Percentiles rank a stretch among this genome's conserved stretches.
Conservation (phyloP, 2,888 invertebrate genomes). For the Lacanobia wlatinum region DNA sequence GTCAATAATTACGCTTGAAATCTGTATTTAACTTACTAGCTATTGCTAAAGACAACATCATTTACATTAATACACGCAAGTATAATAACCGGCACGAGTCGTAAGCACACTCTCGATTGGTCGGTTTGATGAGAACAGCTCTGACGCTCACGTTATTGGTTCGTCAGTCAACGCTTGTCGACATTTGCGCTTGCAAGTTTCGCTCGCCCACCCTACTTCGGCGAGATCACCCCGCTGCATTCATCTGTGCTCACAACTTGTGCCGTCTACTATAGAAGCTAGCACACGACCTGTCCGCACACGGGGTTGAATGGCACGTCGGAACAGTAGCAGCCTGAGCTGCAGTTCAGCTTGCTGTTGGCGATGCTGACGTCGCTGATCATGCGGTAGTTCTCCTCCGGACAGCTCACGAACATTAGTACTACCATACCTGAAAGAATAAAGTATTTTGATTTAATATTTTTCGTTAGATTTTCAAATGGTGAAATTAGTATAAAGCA, state of each 20-base stretch:
- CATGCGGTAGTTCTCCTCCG: slow-evolving; percentile 95
- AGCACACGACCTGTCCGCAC: slow-evolving; percentile 92
- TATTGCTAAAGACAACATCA: background rate
- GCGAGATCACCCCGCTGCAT: too few species aligned
- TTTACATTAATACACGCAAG: background rate
- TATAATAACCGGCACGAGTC: too few species aligned
- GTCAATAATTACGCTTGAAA: background rate
- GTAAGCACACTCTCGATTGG: too few species aligned
- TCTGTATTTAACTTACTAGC: background rate
- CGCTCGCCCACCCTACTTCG: too few species aligned
- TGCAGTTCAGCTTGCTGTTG: slow-evolving; percentile 87
- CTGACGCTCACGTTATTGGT: too few species aligned
- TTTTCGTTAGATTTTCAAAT: too few species aligned
- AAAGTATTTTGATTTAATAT: background rate
- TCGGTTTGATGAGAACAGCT: too few species aligned
- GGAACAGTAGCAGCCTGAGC: slow-evolving; percentile 93
- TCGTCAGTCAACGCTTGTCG: too few species aligned
- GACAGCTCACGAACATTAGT: slow-evolving; percentile 97
- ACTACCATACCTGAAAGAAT: slow-evolving; percentile 93
- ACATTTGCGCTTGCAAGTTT: too few species aligned
- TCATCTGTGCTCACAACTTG: too few species aligned
- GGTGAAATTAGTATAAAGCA: background rate
- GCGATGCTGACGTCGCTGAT: slow-evolving; percentile 80
- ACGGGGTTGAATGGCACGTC: slow-evolving; percentile 95
- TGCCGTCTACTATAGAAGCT: background rate